Evolutionary conservation across 2,888 invertebrate genomes (phyloP), one percentile per base, ranked within the genome.

Genomic region (Xestoiulus laeticollis): DNA sequence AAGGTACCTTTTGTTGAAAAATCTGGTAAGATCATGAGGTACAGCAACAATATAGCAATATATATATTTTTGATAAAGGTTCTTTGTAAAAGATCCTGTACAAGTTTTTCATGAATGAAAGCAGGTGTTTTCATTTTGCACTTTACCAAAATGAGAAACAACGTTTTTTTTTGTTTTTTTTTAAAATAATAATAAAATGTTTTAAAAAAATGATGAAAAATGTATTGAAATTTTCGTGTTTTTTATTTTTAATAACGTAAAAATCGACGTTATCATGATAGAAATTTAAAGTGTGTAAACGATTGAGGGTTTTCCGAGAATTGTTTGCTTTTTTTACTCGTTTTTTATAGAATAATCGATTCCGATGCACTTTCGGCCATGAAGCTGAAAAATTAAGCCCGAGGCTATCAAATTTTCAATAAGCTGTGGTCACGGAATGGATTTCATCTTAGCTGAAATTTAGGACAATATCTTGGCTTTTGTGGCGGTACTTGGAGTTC

Each of bases 251-350:
- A 26, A 68, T 68, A 38, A 8, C 22, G n/a, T 5, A 68, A 68
- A n/a, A 26, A 4, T 8, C 22, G 8, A 5, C 59, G 22, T 22
- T n/a, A 22, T 68, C 59, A 68, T 22, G 26, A 22, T 22, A n/a
- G 2, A 22, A 68, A 68, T 8, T 68, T 22, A n/a, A n/a, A n/a
- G 59, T 68, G 59, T 68, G 59, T 68, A 68, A 68, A 68, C 59
- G 59, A 26, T 68, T 68, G 59, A 68, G 59, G 59, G 59, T 68
- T 68, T 68, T 68, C 59, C 26, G 22, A 68, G 59, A 68, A 68
- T 68, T n/a, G 59, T 68, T 68, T 68, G 59, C 22, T 22, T n/a
- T 68, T 68, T 68, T 68, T 68, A 22, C 4, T 22, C 22, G 8
- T 26, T 68, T 68, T 22, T 68, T n/a, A 68, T 6, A 59, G 6